Conservation (phyloP, 2,888 invertebrate genomes). For the Tethea ocularis region DNA sequence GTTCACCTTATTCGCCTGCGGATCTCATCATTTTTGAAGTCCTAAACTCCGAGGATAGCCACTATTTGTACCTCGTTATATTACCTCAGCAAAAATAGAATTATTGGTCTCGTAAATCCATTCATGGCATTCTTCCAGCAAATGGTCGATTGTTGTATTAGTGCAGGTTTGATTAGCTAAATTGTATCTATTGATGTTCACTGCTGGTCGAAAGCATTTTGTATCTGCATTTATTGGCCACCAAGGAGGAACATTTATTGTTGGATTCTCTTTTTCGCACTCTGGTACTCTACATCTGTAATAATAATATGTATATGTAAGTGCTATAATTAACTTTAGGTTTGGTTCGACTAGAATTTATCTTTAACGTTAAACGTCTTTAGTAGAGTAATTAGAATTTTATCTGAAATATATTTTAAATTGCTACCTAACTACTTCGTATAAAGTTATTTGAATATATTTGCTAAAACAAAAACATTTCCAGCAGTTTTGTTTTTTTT, state of each 20-base stretch:
- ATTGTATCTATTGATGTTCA: constrained; percentile 38
- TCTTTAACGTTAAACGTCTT: too few relatives aligned
- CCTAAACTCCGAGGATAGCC: too few relatives aligned
- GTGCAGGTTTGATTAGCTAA: constrained; percentile 50
- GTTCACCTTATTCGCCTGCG: too few relatives aligned
- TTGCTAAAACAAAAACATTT: too few relatives aligned
- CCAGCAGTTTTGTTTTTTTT: too few relatives aligned
- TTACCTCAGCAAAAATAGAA: constrained; percentile 64
- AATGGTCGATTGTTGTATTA: constrained; percentile 47
- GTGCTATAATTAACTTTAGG: too few relatives aligned
- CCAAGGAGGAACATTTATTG: constrained; percentile 52
- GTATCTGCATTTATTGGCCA: constrained; percentile 59
- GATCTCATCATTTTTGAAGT: too few relatives aligned
- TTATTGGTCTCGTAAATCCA: constrained; percentile 68
- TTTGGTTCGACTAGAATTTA: too few relatives aligned
- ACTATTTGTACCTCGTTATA: constrained; percentile 5
- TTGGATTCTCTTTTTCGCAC: constrained; percentile 50
- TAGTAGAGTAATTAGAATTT: too few relatives aligned
- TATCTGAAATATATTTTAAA: too few relatives aligned
- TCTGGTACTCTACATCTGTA: constrained; percentile 64
- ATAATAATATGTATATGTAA: constrained; percentile 9
- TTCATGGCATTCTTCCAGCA: constrained; percentile 56
- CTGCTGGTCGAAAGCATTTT: constrained; percentile 56
- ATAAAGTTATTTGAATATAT: too few relatives aligned
- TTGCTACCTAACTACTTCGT: too few relatives aligned